Evolutionary conservation across 2,797 vertebrate species (phyloP).

Genomic region (Rhinichthys osculus): DNA sequence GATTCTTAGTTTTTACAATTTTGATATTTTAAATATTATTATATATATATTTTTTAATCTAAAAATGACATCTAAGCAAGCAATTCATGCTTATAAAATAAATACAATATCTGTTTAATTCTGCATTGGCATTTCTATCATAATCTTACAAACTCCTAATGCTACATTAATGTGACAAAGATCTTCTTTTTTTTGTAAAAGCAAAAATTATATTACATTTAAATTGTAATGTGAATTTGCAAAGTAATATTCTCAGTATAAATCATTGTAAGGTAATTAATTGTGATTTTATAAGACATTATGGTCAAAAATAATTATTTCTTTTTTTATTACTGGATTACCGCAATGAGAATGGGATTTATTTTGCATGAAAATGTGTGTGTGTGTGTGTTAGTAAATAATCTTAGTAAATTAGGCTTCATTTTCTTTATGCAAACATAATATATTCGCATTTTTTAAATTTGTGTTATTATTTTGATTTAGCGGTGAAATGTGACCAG

Average conservation of each 20-base stretch:
- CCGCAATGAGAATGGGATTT: neutral
- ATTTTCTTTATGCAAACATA: neutral
- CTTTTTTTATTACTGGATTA: neutral
- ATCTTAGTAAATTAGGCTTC: neutral
- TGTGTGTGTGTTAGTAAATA: no score
- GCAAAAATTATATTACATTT: neutral
- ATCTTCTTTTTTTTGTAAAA: neutral
- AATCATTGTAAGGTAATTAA: neutral
- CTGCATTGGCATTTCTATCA: neutral
- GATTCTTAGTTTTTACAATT: neutral
- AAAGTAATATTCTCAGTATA: neutral
- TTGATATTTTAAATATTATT: neutral
- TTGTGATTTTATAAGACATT: conserved; percentile 2
- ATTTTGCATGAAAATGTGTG: no score
- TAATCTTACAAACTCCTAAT: neutral
- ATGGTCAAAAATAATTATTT: neutral
- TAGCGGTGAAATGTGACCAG: neutral
- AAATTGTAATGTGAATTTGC: neutral
- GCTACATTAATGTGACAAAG: neutral
- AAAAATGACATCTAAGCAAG: neutral
- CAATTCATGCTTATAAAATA: neutral
- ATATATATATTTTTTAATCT: neutral
- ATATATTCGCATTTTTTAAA: neutral
- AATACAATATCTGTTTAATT: neutral
- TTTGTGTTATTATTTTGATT: neutral